Evolutionary conservation across 2,888 invertebrate species (phyloP).

Genomic region (Drosophila algonquin): DNA sequence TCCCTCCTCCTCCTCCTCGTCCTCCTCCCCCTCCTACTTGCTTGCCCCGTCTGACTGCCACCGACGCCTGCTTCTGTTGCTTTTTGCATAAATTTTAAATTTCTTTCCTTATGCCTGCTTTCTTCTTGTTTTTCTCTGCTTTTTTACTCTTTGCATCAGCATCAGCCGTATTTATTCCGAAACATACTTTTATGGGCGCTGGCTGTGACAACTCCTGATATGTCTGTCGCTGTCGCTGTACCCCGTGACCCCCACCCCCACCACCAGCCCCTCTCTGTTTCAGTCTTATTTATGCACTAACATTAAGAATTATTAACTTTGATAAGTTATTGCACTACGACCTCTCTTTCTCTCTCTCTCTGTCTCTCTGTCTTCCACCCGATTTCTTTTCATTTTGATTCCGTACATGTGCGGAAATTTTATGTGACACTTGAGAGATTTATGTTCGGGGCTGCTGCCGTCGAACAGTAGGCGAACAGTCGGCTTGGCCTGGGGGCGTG

Average conservation of each 20-base stretch:
- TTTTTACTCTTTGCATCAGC: neutral
- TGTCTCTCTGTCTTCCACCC: conserved; percentile 13
- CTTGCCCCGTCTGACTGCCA: neutral
- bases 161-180: conserved; percentile 37
- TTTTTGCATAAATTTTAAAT: conserved; percentile 75
- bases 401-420: conserved; percentile 77
- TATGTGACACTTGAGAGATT: conserved; percentile 79
- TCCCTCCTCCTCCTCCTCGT: neutral
- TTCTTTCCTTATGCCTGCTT: conserved; percentile 65
- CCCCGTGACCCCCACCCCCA: neutral
- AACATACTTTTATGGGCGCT: conserved; percentile 63
- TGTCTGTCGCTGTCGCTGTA: conserved; percentile 4
- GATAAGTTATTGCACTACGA: conserved; percentile 75
- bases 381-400: conserved; percentile 71
- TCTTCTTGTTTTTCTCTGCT: conserved; percentile 15
- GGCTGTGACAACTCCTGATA: conserved; percentile 59
- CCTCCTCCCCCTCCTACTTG: neutral
- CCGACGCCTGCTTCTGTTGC: conserved; percentile 25
- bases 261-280: conserved; percentile 11
- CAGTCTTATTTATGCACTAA: conserved; percentile 76
- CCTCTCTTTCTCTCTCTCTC: conserved; percentile 1
- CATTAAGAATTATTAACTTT: conserved; percentile 80
- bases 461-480: neutral
- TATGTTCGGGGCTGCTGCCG: conserved; percentile 39
- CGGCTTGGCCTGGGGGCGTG: conserved; percentile 49